Evolutionary conservation across 2,113 vertebrate species (phyloP), one percentile per base, ranked within the genome.

Genomic region (Paedocypris sp.): DNA sequence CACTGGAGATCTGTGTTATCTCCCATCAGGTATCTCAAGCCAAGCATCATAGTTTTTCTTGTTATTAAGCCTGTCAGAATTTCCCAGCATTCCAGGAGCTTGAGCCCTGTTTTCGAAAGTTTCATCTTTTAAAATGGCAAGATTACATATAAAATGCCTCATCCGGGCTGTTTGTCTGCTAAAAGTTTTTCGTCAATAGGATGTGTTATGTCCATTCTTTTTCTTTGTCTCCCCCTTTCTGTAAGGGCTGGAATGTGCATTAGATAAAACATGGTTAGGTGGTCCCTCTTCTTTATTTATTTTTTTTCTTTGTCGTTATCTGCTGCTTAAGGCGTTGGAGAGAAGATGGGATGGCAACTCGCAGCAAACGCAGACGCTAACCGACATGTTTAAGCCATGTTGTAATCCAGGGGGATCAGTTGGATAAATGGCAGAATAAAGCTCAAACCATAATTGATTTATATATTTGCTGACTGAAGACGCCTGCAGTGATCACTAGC

Each of bases 391-490:
- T 77, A 80, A 83, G 76, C 80, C 58, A 6, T 62, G 67, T 77
- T 75, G 80, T 85, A 85, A 86, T 85, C 85, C 82, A 70, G 67
- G 71, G 73, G 80, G 82, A 83, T 86, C 79, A 80, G 81, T 80
- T 78, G 80, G 73, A 79, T 83, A 83, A 85, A 85, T 81, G 80
- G 74, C 73, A 72, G 76, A 79, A 78, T 77, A 79, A 83, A 84
- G 81, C 82, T 86, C 83, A 84, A 86, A 83, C 79, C 78, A 82
- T 86, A 85, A 86, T 85, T 85, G 83, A 85, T 87, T 86, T 80
- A 85, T 85, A 82, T 82, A 84, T 86, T 83, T 85, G 79, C 82
- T 82, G 82, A 86, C 80, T 74, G 60, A 78, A 81, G 79, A 80
- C 68, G 68, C 75, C 77, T 67, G 60, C 68, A 78, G 78, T 81